Evolutionary conservation across 2,797 vertebrate species (phyloP).

Genomic region (Ceryle rudis): DNA sequence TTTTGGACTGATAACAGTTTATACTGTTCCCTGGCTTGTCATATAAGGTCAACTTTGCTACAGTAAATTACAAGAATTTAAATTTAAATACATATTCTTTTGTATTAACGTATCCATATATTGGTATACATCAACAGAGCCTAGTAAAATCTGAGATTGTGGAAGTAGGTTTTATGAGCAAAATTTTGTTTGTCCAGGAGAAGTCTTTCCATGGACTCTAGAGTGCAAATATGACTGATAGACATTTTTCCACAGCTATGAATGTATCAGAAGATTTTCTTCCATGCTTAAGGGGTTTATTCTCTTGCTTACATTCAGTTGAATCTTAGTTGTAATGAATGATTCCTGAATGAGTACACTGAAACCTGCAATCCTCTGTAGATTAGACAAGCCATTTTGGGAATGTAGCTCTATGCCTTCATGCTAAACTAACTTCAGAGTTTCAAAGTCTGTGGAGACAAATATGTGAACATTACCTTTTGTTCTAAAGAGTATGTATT

Average conservation of each 20-base stretch:
- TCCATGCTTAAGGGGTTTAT: not conserved
- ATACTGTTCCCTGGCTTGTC: not conserved
- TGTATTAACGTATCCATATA: not conserved
- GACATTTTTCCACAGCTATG: not conserved
- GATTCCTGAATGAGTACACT: not conserved
- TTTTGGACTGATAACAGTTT: slow-evolving; percentile 24
- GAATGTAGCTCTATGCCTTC: not conserved
- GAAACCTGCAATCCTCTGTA: not conserved
- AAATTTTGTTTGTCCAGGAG: not conserved
- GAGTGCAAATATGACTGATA: too few species aligned
- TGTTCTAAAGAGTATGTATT: not conserved
- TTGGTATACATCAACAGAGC: not conserved
- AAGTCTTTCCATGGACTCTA: not conserved
- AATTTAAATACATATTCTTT: not conserved
- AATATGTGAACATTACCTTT: not conserved
- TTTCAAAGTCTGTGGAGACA: not conserved
- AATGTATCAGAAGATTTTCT: not conserved
- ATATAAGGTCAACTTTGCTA: not conserved
- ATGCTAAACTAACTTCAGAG: not conserved
- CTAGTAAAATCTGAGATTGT: not conserved
- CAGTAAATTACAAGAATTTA: not conserved
- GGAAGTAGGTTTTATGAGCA: not conserved
- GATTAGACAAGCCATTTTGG: not conserved
- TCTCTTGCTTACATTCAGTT: not conserved
- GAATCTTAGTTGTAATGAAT: not conserved